Evolutionary conservation across 2,113 vertebrate genomes (phyloP).

Genomic region (Phrynocephalus versicolor): DNA sequence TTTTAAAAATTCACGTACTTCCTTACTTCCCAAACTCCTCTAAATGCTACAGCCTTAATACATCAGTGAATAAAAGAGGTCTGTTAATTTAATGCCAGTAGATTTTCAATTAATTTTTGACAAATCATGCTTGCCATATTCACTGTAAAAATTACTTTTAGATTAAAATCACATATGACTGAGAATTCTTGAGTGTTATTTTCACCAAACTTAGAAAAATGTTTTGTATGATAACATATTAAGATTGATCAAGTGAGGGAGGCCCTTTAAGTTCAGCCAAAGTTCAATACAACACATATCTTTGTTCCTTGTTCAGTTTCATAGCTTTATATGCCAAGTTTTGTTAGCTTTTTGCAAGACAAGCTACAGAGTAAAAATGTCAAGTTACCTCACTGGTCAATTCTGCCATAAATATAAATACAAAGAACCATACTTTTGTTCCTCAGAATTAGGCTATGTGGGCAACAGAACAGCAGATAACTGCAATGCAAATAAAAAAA

Average conservation of each 20-base stretch:
- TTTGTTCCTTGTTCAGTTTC: not conserved
- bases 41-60: constrained; percentile 10
- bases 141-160: constrained; percentile 9
- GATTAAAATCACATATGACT: not conserved
- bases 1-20: constrained; percentile 40
- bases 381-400: not conserved
- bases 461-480: too few species aligned
- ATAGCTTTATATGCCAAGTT: not conserved
- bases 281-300: not conserved
- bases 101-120: not conserved
- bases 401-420: too few species aligned
- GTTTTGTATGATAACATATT: not conserved
- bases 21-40: constrained; percentile 55
- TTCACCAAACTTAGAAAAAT: not conserved
- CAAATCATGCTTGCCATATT: not conserved
- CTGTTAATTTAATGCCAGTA: constrained; percentile 38
- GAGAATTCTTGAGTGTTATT: not conserved
- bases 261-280: not conserved
- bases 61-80: constrained; percentile 41
- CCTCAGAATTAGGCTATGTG: not conserved
- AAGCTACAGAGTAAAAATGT: not conserved
- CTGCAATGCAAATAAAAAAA: too few species aligned
- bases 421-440: not conserved
- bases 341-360: too few species aligned
- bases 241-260: too few species aligned